phyloP scores from a whole-genome alignment of 2,797 vertebrate genomes.

The Lepidocolaptes lacrymiger region DNA sequence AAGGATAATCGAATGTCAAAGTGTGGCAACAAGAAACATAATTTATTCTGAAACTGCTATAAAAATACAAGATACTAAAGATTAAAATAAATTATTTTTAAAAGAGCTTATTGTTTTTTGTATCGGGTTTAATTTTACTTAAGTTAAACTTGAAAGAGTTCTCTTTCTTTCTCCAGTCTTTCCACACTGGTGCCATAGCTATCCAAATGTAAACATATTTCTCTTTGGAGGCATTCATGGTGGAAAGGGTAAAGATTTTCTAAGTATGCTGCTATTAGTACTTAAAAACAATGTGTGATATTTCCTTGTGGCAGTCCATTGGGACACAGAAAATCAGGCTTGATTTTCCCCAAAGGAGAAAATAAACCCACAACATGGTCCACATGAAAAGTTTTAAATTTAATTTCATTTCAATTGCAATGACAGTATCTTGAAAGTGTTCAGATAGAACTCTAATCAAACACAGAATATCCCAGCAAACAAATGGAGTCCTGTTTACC shows the following conservation, averaged over 20 bases:
- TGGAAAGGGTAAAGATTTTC: not conserved
- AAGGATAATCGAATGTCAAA: not conserved
- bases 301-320: not conserved
- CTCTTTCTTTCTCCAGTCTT: not conserved
- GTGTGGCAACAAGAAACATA: not conserved
- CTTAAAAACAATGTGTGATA: not conserved
- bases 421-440: not conserved
- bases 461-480: not conserved
- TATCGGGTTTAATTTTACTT: not conserved
- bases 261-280: not conserved
- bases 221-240: not conserved
- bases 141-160: not conserved
- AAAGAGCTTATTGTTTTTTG: not conserved
- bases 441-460: not conserved
- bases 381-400: not conserved
- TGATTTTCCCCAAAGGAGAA: not conserved
- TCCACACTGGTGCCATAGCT: not conserved
- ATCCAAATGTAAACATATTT: not conserved
- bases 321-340: not conserved
- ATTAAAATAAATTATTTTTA: not conserved
- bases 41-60: not conserved
- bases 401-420: not conserved
- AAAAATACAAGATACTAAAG: not conserved
- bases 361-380: not conserved
- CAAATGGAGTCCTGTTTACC: not conserved